Evolutionary conservation across 1,140 invertebrate species (phyloP), one percentile per base, ranked within the genome.

Genomic region (Saxidomus purpurata): DNA sequence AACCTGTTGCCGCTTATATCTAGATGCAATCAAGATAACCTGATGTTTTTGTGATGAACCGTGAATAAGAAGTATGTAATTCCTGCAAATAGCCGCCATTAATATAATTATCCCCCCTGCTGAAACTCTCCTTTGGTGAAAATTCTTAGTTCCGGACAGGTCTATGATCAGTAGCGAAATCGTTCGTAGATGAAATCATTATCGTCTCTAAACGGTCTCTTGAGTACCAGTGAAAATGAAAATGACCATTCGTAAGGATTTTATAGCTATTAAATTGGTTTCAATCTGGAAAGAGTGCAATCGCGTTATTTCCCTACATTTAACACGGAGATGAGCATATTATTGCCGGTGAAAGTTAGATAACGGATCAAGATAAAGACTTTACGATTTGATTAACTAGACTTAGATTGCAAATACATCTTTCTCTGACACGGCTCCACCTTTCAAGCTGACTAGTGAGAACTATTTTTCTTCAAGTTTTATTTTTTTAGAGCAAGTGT

Each of bases 241-340:
- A 88, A 55, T 80, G 86, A 79, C 34, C 34, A 38, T 9, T 34
- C 28, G 47, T 19, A 80, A 67, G 59, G 49, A 49, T 25, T 88
- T 88, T 88, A 88, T 88, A 55, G 59, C 76, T 49, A 36, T 88
- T 88, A 80, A 88, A 88, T 88, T 69, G 86, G 55, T 38, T 61
- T 79, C 40, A 55, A 59, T 76, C 31, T 34, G 71, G 71, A 47
- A 13, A 47, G 34, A 17, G 34, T 79, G 74, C 85, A 77, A 87
- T 77, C 43, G 52, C 36, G 47, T 79, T 77, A 79, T 43, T 87
- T 55, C 74, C 11, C 52, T 77, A 77, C 77, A 88, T 77, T 79
- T 80, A 81, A 76, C 83, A 74, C 47, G 69, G 25, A 71, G 83
- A 28, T 74, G 83, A 71, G 15, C 28, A 55, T 59, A 85, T 85